Evolutionary conservation across 1,140 invertebrate genomes (phyloP), one percentile per base, ranked within the genome.

Genomic region (Aphelinus certus): DNA sequence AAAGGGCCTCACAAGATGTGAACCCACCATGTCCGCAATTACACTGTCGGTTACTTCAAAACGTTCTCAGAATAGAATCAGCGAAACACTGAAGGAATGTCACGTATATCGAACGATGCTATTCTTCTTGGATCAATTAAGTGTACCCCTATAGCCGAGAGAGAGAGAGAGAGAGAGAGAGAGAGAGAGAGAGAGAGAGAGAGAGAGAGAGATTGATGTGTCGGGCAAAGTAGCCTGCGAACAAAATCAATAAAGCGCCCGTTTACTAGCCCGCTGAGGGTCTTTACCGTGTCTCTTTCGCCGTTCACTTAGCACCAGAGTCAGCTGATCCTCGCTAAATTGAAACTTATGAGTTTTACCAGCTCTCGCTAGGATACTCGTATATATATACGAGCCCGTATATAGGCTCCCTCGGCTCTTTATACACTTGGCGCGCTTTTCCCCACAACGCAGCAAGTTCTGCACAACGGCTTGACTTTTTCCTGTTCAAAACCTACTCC

Each of bases 341-440:
- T 88, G 86, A 88, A 88, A 88, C 84, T 88, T 88, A 88, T 88
- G 86, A 88, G 86, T 85, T 87, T 87, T 80, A 61, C 57, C 79
- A 10, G 48, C 45, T 9, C 51, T 0, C 51, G 51, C 4, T 53
- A 9, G 4, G 4, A 53, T 9, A 9, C 51, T 53, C 51, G 51
- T 53, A 9, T 53, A 4, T 53, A 53, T 53, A 53, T 53, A 53
- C 4, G 51, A 6, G 51, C 51, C 51, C 26, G 26, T 26, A 26
- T 26, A 26, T 26, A 26, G 26, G 26, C 26, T 69, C 63, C 73
- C 67, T 77, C 75, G 69, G 5, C 55, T 51, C 51, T 6, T 65
- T 60, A 26, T 58, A 61, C 7, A 43, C 49, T 73, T 46, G 5
- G 43, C 65, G 47, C 65, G 49, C 62, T 26, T 51, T 49, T 7